phyloP scores from a whole-genome alignment of 2,888 invertebrate genomes.

The Galeruca laticollis region DNA sequence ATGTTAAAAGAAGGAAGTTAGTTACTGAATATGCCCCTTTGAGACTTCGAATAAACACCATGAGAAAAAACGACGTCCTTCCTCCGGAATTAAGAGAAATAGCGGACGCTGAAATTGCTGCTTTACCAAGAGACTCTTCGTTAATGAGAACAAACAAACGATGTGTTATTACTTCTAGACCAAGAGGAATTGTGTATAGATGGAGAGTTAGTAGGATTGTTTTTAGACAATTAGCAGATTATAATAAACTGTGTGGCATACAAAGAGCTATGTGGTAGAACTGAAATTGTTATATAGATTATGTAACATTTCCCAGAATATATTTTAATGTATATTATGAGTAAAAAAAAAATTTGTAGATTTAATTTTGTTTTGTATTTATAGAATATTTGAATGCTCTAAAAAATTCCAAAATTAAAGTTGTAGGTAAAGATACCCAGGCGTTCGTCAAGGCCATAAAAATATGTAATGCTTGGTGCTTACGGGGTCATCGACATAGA shows the following conservation, averaged over 20 bases:
- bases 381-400: too few species aligned
- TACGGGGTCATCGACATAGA: too few species aligned
- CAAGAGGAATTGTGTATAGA: constrained; percentile 81
- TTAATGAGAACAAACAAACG: constrained; percentile 77
- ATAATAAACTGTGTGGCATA: constrained; percentile 91
- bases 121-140: constrained; percentile 81
- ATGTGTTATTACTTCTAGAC: constrained; percentile 91
- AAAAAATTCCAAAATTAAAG: too few species aligned
- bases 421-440: too few species aligned
- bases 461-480: too few species aligned
- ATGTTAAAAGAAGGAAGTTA: constrained; percentile 84
- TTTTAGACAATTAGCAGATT: constrained; percentile 92
- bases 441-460: too few species aligned
- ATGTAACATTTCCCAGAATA: constrained; percentile 8
- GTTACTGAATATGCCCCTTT: constrained; percentile 81
- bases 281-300: not conserved
- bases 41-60: constrained; percentile 83
- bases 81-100: constrained; percentile 85
- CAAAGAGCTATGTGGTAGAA: constrained; percentile 93
- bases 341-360: not conserved
- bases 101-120: constrained; percentile 79
- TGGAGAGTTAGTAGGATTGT: constrained; percentile 93
- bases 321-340: not conserved
- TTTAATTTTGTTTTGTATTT: not conserved
- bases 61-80: constrained; percentile 87